Conservation (phyloP, 37 sponge, comb jelly and placozoan species). For the Tethya wilhelma region DNA sequence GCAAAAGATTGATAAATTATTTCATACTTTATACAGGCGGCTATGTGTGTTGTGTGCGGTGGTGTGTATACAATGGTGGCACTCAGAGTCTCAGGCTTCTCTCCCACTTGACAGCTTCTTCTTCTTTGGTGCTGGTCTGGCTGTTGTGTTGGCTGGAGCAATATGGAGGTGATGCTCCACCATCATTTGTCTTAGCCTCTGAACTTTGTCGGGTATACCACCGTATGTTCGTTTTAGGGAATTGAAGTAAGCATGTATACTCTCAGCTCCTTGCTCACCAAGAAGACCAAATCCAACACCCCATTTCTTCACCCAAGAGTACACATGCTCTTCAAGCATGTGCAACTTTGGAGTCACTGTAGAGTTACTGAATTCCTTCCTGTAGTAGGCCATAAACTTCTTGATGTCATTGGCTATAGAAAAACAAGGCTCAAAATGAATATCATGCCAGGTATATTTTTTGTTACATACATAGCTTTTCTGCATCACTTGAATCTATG, state of each 20-base stretch:
- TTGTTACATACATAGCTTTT: conserved; percentile 1
- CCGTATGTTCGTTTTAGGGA: conserved; percentile 5
- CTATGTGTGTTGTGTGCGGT: too few relatives aligned
- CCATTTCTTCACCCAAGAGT: conserved; percentile 14
- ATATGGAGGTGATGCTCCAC: too few relatives aligned
- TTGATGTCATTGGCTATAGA: not conserved
- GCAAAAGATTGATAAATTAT: too few relatives aligned
- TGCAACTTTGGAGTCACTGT: conserved; percentile 48
- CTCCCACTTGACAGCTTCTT: not conserved
- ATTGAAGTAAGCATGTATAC: conserved; percentile 49
- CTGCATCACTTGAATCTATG: not conserved
- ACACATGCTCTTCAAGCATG: conserved; percentile 44
- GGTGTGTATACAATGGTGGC: too few relatives aligned
- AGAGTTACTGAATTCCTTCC: conserved; percentile 10
- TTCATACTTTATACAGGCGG: too few relatives aligned
- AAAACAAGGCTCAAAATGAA: conserved; percentile 16
- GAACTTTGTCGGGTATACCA: not conserved
- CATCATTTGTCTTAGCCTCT: conserved; percentile 17
- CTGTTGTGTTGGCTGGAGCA: not conserved
- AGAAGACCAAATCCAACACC: conserved; percentile 29
- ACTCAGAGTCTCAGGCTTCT: not conserved
- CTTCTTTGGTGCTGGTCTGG: not conserved
- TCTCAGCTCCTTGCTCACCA: conserved; percentile 62
- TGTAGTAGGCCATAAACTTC: conserved; percentile 27
- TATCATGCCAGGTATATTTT: not conserved